Base-by-base conservation (phyloP, 2,797 vertebrate species). In the Phalloptychus januarius region DNA sequence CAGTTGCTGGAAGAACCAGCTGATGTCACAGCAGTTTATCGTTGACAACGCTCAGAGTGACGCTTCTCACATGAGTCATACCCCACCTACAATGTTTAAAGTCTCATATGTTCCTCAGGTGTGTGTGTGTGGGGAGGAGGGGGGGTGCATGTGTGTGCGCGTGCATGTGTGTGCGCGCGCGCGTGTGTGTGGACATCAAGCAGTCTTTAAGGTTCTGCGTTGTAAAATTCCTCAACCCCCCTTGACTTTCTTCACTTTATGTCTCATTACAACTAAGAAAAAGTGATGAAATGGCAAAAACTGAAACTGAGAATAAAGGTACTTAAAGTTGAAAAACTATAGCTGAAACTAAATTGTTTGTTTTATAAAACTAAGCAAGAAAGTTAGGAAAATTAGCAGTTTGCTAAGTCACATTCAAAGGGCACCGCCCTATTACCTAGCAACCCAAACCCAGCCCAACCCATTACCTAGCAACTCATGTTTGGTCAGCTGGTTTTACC, bases 21-120 rank as follows among this genome's bases (percentile, higher is more conserved):
- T 86, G 86, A 88, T 79, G 86, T 91, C 84, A 73, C 44, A 71
- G 42, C 83, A 78, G 72, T 80, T 82, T 76, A 73, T 65, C 16
- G 83, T 46, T 76, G 83, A 85, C 77, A 76, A 81, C 15, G 74
- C 78, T 78, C 67, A 48, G 74, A 84, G 67, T 67, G 85, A 89
- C 74, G 85, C 67, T 79, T 65, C 75, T 72, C 45, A 10, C 76
- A 75, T 87, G 88, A 91, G 80, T 92, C 89, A 89, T 76, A 71
- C 12, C n/a, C 72, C 83, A 71, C 88, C 44, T 65, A 82, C 84
- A 45, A 28, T 52, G 36, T 70, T 45, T 42, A 78, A 83, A 76
- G 83, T 85, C 75, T 79, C 81, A 48, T 88, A 75, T 85, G 80
- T 79, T 74, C 71, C 76, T 73, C 61, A 10, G 33, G 7, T 31